Evolutionary conservation across 1,140 invertebrate species (phyloP).

Genomic region (Sycobia sp.): DNA sequence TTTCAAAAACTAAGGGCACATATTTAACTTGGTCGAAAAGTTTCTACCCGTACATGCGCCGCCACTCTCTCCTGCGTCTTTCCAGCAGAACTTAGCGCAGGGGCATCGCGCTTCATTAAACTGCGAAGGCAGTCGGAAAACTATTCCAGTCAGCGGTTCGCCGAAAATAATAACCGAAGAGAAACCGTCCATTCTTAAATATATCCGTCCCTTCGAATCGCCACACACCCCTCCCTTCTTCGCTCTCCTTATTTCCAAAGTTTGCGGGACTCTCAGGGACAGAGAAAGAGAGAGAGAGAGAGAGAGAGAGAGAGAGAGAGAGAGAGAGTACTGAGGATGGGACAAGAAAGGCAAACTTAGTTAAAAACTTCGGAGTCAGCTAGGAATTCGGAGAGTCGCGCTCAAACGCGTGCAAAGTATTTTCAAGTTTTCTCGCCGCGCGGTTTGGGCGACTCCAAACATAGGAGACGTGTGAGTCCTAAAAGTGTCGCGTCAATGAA

Average conservation of each 20-base stretch:
- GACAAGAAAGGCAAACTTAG: background rate
- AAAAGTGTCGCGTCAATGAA: background rate
- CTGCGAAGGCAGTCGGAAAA: background rate
- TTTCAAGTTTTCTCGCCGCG: slow-evolving; percentile 8
- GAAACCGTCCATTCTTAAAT: background rate
- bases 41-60: too few relatives aligned
- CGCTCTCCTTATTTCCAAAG: too few relatives aligned
- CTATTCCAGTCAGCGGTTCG: slow-evolving; percentile 5
- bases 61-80: too few relatives aligned
- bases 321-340: background rate
- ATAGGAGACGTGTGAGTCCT: background rate
- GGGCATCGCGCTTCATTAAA: slow-evolving; percentile 8
- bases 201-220: too few relatives aligned
- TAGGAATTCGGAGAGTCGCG: background rate
- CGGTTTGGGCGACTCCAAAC: background rate
- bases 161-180: slow-evolving; percentile 4
- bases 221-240: too few relatives aligned
- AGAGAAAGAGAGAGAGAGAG: background rate
- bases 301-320: background rate
- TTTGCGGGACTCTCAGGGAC: too few relatives aligned
- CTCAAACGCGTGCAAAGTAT: background rate
- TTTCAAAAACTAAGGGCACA: too few relatives aligned
- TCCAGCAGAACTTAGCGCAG: too few relatives aligned
- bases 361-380: slow-evolving; percentile 17
- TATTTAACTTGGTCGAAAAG: too few relatives aligned